Base-by-base conservation (phyloP, 1,140 invertebrate genomes). In the Asbolus verrucosus region DNA sequence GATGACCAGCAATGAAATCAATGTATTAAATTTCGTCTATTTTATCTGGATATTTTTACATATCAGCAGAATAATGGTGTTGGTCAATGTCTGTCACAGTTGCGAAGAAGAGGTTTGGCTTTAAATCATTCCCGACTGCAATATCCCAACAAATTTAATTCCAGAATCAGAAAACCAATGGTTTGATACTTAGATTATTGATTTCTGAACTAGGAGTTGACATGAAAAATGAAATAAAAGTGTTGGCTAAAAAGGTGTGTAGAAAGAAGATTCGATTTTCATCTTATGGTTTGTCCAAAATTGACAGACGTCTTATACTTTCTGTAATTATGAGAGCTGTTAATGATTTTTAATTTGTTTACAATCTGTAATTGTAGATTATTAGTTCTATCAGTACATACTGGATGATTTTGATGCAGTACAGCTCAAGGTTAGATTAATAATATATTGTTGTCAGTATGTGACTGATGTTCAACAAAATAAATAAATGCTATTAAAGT, bases 341-440 rank as follows among this genome's bases (percentile, higher is more conserved):
- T 46, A 27, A 14, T 11, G 14, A 30, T 27, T 3, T 11, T 30
- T 54, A 18, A n/a, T n/a, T n/a, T n/a, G n/a, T 36, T 2, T 11
- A 36, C 33, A 36, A 8, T 8, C 18, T 54, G 8, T 21, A 18
- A n/a, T 54, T 54, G 8, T 8, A 54, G 46, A 54, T 54, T 24
- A 9, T 54, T 27, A 27, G 46, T 27, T 54, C 46, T 54, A 54
- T 54, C 21, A 54, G 19, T 24, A 54, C 46, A 24, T 54, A 54
- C 6, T 54, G 46, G 46, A 54, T 54, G 21, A 27, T 54, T 54
- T 14, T 54, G 46, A 54, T 54, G 46, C 46, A 54, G 14, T 54
- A 14, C n/a, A 54, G 21, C n/a, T n/a, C n/a, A n/a, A n/a, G n/a
- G n/a, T n/a, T n/a, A n/a, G n/a, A n/a, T n/a, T n/a, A n/a, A n/a